These are phyloP conservation scores for Spilogale gracilis DNA, from an alignment of 2,113 vertebrate species.

Conservation along the genomic window DNA sequence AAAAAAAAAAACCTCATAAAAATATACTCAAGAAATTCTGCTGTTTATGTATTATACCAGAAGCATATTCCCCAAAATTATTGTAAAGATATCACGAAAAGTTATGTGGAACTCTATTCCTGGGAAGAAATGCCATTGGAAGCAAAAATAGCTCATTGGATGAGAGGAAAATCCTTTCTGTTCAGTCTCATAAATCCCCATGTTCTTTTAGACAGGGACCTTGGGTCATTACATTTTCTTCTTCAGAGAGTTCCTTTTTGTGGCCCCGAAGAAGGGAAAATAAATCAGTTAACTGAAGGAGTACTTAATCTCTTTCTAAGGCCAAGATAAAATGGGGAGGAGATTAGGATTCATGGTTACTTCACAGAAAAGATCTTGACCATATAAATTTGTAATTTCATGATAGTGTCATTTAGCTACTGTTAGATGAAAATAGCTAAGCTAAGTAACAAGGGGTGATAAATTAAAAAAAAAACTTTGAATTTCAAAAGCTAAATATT, in stretches of 20 bases:
- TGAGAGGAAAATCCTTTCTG: background rate
- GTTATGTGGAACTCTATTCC: background rate
- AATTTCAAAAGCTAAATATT: constrained; percentile 51
- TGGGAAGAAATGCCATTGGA: background rate
- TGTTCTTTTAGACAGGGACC: constrained; percentile 50
- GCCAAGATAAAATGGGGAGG: constrained; percentile 9
- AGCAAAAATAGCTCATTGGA: background rate
- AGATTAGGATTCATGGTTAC: constrained; percentile 27
- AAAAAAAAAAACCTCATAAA: background rate
- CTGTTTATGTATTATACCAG: background rate
- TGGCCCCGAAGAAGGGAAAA: constrained; percentile 18
- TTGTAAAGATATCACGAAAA: background rate
- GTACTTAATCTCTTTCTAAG: constrained; percentile 51
- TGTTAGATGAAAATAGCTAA: constrained; percentile 57
- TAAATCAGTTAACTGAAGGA: constrained; percentile 47
- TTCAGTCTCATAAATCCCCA: constrained; percentile 40
- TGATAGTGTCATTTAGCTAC: background rate
- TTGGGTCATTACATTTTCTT: constrained; percentile 46
- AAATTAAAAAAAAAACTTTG: background rate
- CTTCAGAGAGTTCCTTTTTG: background rate
- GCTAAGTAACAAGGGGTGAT: constrained; percentile 37
- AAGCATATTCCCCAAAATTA: background rate
- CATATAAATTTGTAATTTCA: background rate
- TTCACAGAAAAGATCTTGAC: constrained; percentile 1
- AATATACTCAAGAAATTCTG: background rate